Evolutionary conservation across 1,140 invertebrate genomes (phyloP), one percentile per base, ranked within the genome.

Genomic region (Bombus huntii): DNA sequence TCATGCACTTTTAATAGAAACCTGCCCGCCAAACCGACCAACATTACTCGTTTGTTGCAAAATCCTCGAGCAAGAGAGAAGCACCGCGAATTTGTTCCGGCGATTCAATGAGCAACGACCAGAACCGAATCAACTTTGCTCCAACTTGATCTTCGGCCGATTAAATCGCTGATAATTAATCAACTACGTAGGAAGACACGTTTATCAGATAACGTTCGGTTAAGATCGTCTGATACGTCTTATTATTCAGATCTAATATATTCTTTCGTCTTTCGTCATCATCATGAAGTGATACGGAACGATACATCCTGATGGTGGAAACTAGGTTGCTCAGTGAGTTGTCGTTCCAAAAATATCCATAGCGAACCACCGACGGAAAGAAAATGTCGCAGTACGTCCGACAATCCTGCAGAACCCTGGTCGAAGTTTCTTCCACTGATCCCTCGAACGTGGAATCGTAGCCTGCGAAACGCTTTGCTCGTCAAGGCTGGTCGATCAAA

Each of bases 311-410:
- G 85, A 82, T 89, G 83, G 47, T 44, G 65, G 79, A 90, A 90
- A 90, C 86, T 90, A 73, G 89, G 89, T 90, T 90, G 89, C 75
- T 75, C 59, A 76, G 72, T 72, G 85, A 85, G 88, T 85, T 82
- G 88, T 72, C 78, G 22, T 62, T 76, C 89, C 87, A 88, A 90
- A 90, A 90, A 90, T 90, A 90, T 68, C 79, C 65, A 79, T 79
- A 85, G 80, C 66, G 39, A 82, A 68, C 59, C 75, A 73, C 37
- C 42, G 13, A 22, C 31, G 44, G 18, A 70, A 76, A 84, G 28
- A 89, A 87, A 81, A 68, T 85, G 85, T 89, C 81, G 81, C 85
- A 47, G 31, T 53, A 59, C 47, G 31, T 25, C 76, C 10, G 76
- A 53, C 53, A 42, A 77, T 79, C 82, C 82, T 83, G 82, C 47